Evolutionary conservation across 2,888 invertebrate species (phyloP).

Genomic region (Meandrusa payeni): DNA sequence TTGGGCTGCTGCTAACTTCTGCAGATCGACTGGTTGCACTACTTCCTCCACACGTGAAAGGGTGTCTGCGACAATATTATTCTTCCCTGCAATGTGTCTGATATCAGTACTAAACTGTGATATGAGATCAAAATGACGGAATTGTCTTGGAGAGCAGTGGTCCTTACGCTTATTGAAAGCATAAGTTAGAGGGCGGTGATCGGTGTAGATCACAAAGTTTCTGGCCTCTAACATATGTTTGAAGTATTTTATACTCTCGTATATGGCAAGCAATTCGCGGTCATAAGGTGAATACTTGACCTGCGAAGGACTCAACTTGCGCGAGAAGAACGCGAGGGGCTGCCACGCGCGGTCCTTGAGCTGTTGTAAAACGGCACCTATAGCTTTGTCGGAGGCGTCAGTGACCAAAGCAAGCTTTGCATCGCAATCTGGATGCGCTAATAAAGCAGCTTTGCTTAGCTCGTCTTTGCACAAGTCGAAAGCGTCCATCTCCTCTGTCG

Average conservation of each 20-base stretch:
- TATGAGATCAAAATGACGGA: constrained; percentile 40
- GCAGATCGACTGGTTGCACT: constrained; percentile 25
- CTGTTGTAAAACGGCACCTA: constrained; percentile 46
- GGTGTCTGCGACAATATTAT: constrained; percentile 39
- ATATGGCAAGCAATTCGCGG: neutral
- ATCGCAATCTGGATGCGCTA: constrained; percentile 34
- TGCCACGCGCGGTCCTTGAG: constrained; percentile 31
- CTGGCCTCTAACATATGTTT: too few relatives aligned
- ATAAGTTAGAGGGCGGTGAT: too few relatives aligned
- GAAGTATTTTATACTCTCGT: too few relatives aligned
- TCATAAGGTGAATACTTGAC: constrained; percentile 1
- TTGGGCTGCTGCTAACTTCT: constrained; percentile 27
- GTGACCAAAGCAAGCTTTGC: constrained; percentile 33
- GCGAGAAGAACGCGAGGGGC: constrained; percentile 45
- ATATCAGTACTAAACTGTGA: constrained; percentile 44
- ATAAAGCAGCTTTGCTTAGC: constrained; percentile 32
- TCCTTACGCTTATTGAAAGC: too few relatives aligned
- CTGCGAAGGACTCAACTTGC: constrained; percentile 35
- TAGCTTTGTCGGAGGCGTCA: constrained; percentile 44
- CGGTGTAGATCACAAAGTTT: too few relatives aligned
- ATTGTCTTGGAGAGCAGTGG: constrained; percentile 39
- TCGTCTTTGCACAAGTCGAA: too few relatives aligned
- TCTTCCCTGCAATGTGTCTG: constrained; percentile 34
- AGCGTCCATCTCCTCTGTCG: too few relatives aligned
- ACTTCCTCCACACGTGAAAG: constrained; percentile 32